phyloP scores from a whole-genome alignment of 2,888 invertebrate species.

The Amiota minor region DNA sequence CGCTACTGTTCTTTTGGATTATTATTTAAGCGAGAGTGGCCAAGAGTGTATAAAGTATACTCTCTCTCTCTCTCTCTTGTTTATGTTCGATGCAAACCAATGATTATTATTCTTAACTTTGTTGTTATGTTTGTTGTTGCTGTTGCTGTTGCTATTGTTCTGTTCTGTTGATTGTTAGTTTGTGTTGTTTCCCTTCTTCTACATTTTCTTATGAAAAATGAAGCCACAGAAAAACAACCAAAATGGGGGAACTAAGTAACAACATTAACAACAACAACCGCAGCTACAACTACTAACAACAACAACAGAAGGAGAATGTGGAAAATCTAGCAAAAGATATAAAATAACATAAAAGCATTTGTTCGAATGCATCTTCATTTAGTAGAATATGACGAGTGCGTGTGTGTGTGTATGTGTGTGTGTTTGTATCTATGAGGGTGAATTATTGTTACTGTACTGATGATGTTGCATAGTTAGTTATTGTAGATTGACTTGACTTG shows the following conservation, averaged over 20 bases:
- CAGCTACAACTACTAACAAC: slow-evolving; percentile 14
- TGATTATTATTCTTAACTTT: background rate
- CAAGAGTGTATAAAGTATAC: background rate
- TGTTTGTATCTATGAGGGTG: too few relatives aligned
- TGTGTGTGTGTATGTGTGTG: too few relatives aligned
- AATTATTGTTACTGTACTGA: too few relatives aligned
- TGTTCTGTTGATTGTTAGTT: slow-evolving; percentile 56
- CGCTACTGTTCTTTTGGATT: background rate
- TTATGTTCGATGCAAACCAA: too few relatives aligned
- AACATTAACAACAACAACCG: slow-evolving; percentile 14
- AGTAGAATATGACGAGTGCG: background rate
- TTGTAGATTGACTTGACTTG: too few relatives aligned
- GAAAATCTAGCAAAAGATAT: slow-evolving; percentile 41
- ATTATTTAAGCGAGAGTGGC: background rate
- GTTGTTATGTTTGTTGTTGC: slow-evolving; percentile 1
- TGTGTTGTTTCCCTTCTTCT: slow-evolving; percentile 2
- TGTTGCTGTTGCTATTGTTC: slow-evolving; percentile 5
- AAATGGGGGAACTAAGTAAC: slow-evolving; percentile 26
- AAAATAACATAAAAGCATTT: slow-evolving; percentile 34
- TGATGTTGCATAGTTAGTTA: slow-evolving; percentile 3
- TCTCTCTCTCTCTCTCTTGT: background rate
- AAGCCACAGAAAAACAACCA: slow-evolving; percentile 42
- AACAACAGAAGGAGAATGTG: slow-evolving; percentile 44
- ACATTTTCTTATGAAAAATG: slow-evolving; percentile 32
- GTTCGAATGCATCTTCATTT: slow-evolving; percentile 46